A percentile compares a stretch with the other conserved stretches of the same genome.
These are phyloP conservation scores for Pionites leucogaster DNA, from an alignment of 2,113 vertebrate species.

Conservation along the genomic window DNA sequence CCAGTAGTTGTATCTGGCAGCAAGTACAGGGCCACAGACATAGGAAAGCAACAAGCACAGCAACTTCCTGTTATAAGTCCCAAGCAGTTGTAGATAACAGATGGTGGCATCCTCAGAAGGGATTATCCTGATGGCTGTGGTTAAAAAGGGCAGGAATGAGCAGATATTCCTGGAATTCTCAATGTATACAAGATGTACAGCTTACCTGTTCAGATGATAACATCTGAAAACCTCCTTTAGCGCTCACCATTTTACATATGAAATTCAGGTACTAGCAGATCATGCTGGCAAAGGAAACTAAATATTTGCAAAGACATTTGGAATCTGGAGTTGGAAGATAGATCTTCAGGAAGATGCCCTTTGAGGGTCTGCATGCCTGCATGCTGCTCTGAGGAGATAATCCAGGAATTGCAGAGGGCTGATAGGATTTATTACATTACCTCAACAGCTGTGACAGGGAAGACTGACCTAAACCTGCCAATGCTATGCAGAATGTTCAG, in stretches of 20 bases:
- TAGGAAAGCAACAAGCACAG: not conserved
- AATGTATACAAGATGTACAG: accelerated
- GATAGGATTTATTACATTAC: accelerated
- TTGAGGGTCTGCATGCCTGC: not conserved
- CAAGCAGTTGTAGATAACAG: too few relatives aligned
- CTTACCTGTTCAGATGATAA: accelerated
- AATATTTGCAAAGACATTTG: not conserved
- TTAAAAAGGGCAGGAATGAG: not conserved
- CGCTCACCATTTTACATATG: accelerated
- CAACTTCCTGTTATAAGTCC: not conserved
- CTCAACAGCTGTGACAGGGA: not conserved
- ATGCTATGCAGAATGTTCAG: accelerated
- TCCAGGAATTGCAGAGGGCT: accelerated
- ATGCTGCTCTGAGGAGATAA: accelerated
- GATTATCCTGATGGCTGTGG: accelerated
- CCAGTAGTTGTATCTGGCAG: accelerated
- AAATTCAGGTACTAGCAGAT: not conserved
- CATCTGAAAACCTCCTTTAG: not conserved
- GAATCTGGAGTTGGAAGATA: not conserved
- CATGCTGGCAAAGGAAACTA: accelerated
- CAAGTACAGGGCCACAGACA: not conserved
- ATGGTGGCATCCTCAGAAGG: not conserved
- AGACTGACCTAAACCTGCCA: not conserved
- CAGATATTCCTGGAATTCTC: not conserved
- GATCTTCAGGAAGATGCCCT: not conserved